Base-by-base conservation (phyloP, 2,888 invertebrate species). In the Laspeyria flexula region DNA sequence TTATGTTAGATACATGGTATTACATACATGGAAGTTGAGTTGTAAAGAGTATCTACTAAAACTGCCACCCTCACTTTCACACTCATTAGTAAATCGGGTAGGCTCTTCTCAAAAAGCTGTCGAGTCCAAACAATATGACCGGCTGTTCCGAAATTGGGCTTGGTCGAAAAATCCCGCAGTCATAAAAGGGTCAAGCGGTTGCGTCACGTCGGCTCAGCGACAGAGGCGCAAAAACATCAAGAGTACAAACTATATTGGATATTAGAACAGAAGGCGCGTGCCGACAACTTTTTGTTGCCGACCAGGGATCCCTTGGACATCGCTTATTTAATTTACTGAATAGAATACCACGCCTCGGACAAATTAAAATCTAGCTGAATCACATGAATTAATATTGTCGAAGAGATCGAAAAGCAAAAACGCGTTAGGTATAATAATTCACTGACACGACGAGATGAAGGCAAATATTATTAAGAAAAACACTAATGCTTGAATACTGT, bases 181-280 rank as follows among this genome's bases (percentile, higher is more conserved):
- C 84, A 82, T 83, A 86, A 86, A 89, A 90, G 90, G 91, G 91
- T 90, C 88, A 90, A 87, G 87, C 86, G 83, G 75, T 65, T 80
- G 74, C 85, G 83, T 82, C 88, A 84, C 83, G 83, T 85, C 81
- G 75, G 70, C 73, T 56, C 66, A 63, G 65, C 65, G 56, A 51
- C 49, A 61, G 63, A 70, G 76, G 65, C 60, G 77, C 89, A 90
- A 91, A 91, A 91, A 90, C 78, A 68, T 65, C 80, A 71, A 73
- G 73, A 82, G 79, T 78, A 82, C 85, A 83, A 90, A 90, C 89
- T 90, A 90, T 88, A 90, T 88, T 90, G 87, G 89, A 91, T 88
- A 89, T 91, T 87, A 89, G 86, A 89, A 83, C 86, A 86, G 83
- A 81, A 83, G 84, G 87, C 86, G 86, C 84, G 86, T 86, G 86